Conservation (phyloP, 2,113 vertebrate genomes). For the Elgaria multicarinata region DNA sequence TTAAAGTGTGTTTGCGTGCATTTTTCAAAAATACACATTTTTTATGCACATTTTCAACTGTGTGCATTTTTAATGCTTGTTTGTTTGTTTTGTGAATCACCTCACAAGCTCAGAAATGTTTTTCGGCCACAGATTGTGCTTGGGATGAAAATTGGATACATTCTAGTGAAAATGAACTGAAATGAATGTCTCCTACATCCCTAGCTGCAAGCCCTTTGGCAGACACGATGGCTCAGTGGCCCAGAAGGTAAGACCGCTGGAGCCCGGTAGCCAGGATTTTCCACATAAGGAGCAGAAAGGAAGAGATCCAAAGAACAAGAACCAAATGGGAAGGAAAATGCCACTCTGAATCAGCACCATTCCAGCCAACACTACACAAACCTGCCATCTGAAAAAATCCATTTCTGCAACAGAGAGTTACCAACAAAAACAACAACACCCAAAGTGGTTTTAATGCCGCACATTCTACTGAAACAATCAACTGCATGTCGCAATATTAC, state of each 20-base stretch:
- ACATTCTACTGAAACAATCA: not conserved
- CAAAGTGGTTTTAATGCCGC: not conserved
- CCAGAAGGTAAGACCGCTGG: not conserved
- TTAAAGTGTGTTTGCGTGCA: too few species aligned
- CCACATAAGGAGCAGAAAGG: rapidly evolving
- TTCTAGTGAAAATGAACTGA: too few species aligned
- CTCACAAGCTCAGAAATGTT: too few species aligned
- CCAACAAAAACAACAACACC: not conserved
- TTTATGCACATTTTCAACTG: too few species aligned
- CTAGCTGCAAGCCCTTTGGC: not conserved
- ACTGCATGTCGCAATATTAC: not conserved
- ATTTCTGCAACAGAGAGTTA: not conserved
- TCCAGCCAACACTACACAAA: rapidly evolving
- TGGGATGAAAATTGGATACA: too few species aligned
- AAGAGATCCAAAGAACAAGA: not conserved
- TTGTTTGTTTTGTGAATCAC: too few species aligned
- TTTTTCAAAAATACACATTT: too few species aligned
- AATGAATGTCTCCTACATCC: too few species aligned
- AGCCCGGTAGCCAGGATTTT: rapidly evolving
- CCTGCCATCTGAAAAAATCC: rapidly evolving
- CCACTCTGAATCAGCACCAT: not conserved
- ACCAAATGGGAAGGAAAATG: not conserved
- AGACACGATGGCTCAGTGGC: not conserved
- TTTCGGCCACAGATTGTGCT: too few species aligned
- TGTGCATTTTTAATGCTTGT: too few species aligned